Conservation (phyloP, 2,797 vertebrate genomes). For the Bradypodion pumilum region DNA sequence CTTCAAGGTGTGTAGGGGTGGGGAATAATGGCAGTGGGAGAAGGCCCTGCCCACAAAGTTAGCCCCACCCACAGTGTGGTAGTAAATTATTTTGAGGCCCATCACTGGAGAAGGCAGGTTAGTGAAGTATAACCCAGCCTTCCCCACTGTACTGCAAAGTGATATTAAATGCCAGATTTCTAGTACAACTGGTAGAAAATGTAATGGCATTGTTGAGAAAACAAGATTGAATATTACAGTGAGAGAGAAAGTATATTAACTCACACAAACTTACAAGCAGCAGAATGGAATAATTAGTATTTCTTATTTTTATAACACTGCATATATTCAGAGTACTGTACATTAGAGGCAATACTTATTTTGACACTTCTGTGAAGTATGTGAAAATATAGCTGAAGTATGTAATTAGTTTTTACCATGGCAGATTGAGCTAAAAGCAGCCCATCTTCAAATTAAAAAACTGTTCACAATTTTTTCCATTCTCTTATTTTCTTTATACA, state of each 20-base stretch:
- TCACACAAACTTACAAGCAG: not conserved
- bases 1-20: not conserved
- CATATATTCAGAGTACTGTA: not conserved
- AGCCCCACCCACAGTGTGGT: no score
- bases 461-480: not conserved
- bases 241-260: not conserved
- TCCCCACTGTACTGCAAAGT: not conserved
- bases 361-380: not conserved
- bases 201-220: accelerated
- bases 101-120: not conserved
- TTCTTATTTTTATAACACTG: not conserved
- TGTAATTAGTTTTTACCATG: not conserved
- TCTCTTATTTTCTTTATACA: not conserved
- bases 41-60: no score
- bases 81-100: no score
- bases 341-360: conserved; percentile 5
- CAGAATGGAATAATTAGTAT: not conserved
- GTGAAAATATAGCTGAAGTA: conserved; percentile 3
- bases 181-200: not conserved
- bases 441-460: not conserved
- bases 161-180: not conserved
- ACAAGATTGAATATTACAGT: not conserved
- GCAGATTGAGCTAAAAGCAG: not conserved
- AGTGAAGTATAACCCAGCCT: not conserved
- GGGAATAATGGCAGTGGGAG: not conserved